These are phyloP conservation scores for Aphodius granarius DNA, from an alignment of 2,888 invertebrate genomes.

Conservation along the genomic window DNA sequence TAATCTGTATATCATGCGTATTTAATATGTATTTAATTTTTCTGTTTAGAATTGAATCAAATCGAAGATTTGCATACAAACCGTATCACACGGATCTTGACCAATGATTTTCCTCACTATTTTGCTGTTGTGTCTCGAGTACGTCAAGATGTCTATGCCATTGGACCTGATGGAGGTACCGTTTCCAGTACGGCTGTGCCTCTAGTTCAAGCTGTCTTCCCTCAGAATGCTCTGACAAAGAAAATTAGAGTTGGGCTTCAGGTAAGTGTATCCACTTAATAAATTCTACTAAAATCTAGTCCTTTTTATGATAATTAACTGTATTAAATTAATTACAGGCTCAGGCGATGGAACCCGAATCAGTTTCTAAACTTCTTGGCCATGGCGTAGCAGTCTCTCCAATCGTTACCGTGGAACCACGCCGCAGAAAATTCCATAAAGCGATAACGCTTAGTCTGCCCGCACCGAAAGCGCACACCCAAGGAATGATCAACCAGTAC, in stretches of 20 bases:
- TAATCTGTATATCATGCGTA: neutral
- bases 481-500: conserved; percentile 83
- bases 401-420: conserved; percentile 96
- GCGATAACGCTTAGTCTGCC: conserved; percentile 97
- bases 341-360: conserved; percentile 86
- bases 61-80: conserved; percentile 84
- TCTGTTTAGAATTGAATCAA: conserved; percentile 66
- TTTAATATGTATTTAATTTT: neutral
- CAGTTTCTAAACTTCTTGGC: conserved; percentile 85
- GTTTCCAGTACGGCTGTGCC: conserved; percentile 93
- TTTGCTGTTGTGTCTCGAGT: conserved; percentile 94
- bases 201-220: conserved; percentile 83
- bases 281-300: neutral
- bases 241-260: conserved; percentile 97
- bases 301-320: neutral
- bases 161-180: conserved; percentile 97
- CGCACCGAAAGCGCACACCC: conserved; percentile 65
- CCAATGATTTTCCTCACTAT: conserved; percentile 97
- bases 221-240: conserved; percentile 96
- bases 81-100: conserved; percentile 90
- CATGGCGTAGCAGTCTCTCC: conserved; percentile 97
- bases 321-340: conserved; percentile 66
- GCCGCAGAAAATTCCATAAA: conserved; percentile 97
- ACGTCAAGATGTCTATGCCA: conserved; percentile 94
- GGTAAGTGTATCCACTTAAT: conserved; percentile 54